Base-by-base conservation (phyloP, 2,888 invertebrate genomes). In the Diarsia brunnea region DNA sequence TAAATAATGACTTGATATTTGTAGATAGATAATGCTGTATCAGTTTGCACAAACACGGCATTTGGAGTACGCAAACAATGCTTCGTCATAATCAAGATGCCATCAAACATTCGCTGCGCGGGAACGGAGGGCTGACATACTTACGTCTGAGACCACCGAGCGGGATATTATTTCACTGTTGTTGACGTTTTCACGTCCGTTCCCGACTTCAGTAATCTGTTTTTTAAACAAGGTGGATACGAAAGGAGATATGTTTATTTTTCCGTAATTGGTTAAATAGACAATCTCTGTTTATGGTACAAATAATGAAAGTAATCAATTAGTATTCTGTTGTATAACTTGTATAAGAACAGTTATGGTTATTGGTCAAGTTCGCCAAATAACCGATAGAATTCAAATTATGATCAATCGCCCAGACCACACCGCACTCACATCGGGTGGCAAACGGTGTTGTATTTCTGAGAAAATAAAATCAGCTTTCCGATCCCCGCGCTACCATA, bases 1-100 rank as follows among this genome's bases (percentile, higher is more conserved):
- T 91, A 95, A 95, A 95, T 94, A 93, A 95, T 95, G 94, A 69
- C 92, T 91, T 91, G 87, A 92, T 94, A 94, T 94, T 94, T 92
- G 92, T 91, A 88, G 86, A 84, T 85, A 90, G 94, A 94, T 95
- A 94, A 89, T 85, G 90, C 87, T 88, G 81, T 93, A 94, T 94
- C 93, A 92, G 90, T 91, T 90, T 88, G 90, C 90, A 90, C 94
- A 95, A 95, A 96, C 95, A 95, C 87, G 86, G 87, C 92, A 95
- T 95, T 95, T 95, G 93, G 95, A 95, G 94, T 94, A 94, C 90
- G 94, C 93, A 94, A 95, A 96, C 94, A 95, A 89, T 90, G 91
- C 91, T 92, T 92, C 91, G 89, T 92, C 93, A 93, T 93, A 92
- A 94, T 94, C 93, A 92, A 93, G 92, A 92, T 92, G 89, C 90